Evolutionary conservation across 2,797 vertebrate genomes (phyloP), one percentile per base, ranked within the genome.

Genomic region (Poecilia picta): DNA sequence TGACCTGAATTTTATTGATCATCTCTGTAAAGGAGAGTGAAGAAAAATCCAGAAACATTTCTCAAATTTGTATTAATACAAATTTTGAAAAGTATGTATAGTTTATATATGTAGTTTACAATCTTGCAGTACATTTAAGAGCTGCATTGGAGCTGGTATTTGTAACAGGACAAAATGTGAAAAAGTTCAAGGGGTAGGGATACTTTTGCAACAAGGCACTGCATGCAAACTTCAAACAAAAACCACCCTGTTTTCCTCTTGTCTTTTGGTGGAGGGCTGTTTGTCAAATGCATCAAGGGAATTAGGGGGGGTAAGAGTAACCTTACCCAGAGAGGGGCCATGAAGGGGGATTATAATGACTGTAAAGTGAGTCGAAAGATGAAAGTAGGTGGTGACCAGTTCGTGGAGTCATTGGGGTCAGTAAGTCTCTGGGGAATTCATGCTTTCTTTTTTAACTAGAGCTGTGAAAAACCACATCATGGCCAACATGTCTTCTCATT

Each of bases 321-420:
- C 75, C 39, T 64, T 41, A 77, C 57, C 46, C 39, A 68, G 39
- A 75, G 51, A 33, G 81, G 80, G 47, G 78, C 73, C 68, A 68
- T 79, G 75, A 82, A 75, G 59, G 72, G 66, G 72, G 73, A 79
- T 80, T 80, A 46, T 71, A 57, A 83, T 84, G 87, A 85, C 49
- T 87, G 83, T 81, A 72, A 73, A 72, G 51, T 72, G 70, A 73
- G 53, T 55, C 28, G 28, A 78, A 45, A 73, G 53, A 62, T 73
- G 55, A 78, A 80, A 89, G 77, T 80, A 72, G 79, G 75, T 53
- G 51, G 75, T 68, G 78, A 78, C 72, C 55, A 72, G 72, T 83
- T 81, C 75, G 73, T 74, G 66, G 80, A 75, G 87, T 77, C 18
- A 33, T 49, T 71, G 68, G 68, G 51, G 77, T 83, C 2, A 18